Percentiles rank a stretch among this genome's conserved stretches.
Conservation (phyloP, 2,113 vertebrate species). For the Ceuthmochares aereus region DNA sequence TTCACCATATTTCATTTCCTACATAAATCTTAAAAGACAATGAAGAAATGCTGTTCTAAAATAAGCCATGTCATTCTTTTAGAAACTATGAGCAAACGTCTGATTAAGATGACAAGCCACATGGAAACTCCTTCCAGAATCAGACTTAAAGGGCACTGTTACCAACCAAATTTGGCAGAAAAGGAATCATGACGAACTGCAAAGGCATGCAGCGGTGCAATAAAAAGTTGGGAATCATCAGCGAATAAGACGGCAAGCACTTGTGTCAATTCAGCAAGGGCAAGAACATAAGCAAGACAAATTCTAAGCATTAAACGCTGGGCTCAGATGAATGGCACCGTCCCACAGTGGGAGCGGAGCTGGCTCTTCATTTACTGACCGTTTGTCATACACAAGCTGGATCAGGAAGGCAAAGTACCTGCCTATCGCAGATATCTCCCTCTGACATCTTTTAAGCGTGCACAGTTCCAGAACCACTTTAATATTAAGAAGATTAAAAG, state of each 20-base stretch:
- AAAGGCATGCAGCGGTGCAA: conserved; percentile 49
- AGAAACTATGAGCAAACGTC: conserved; percentile 39
- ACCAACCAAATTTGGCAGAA: conserved; percentile 62
- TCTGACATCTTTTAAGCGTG: neutral
- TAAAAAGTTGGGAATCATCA: conserved; percentile 37
- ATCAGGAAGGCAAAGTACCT: neutral
- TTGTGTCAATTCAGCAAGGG: neutral
- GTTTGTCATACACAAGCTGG: neutral
- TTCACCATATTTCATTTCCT: neutral
- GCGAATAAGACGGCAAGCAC: conserved; percentile 7
- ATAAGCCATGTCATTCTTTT: conserved; percentile 47
- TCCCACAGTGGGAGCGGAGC: neutral
- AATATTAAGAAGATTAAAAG: neutral
- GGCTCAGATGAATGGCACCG: neutral
- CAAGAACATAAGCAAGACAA: neutral
- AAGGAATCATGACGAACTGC: conserved; percentile 46
- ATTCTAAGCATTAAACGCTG: neutral
- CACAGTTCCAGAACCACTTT: neutral
- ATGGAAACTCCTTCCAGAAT: conserved; percentile 56
- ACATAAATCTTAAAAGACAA: neutral
- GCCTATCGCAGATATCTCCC: neutral
- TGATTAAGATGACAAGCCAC: conserved; percentile 56
- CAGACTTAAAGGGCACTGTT: conserved; percentile 50
- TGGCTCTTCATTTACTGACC: neutral
- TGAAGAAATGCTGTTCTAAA: conserved; percentile 23